Evolutionary conservation across 2,888 invertebrate species (phyloP), one percentile per base, ranked within the genome.

Genomic region (Nemotelus nigrinus): DNA sequence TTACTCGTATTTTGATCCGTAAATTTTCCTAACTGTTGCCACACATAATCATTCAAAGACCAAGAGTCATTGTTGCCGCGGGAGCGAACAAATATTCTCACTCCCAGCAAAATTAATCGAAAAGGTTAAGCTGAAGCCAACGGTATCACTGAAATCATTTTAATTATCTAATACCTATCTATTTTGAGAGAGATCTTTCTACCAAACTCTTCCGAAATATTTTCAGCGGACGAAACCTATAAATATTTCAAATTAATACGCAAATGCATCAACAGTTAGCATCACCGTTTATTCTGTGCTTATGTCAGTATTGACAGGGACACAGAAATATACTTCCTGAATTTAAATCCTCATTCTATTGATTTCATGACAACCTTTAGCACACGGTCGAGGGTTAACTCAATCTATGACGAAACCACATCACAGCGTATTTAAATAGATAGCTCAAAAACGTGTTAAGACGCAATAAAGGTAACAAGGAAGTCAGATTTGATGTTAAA

Each of bases 181-280:
- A 25, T 25, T 25, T 25, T 25, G 0, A 25, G 25, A 25, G 1
- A 25, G 25, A 25, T 1, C 25, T 25, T 25, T 25, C 25, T 25
- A 25, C 2, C 67, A 67, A 67, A 48, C 44, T 7, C 70, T 10
- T 70, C 55, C 43, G 55, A 55, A 41, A 55, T 55, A 55, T 70
- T 70, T 70, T 55, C 63, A 41, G 41, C 63, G 48, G 74, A 74
- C 63, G 48, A 74, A 74, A 45, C 74, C 57, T 63, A 74, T 74
- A 74, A 74, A 74, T 74, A 25, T 74, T 60, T 63, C 60, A 74
- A 74, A 74, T 74, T 74, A 74, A 74, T 74, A 74, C 74, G 74
- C 74, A 74, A 74, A 74, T 63, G 74, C 74, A 74, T 74, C 74
- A 74, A 74, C 74, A 74, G 74, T 74, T 74, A 63, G 63, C 60